Conservation (phyloP, 1,140 invertebrate genomes). For the Helicorthomorpha holstii region DNA sequence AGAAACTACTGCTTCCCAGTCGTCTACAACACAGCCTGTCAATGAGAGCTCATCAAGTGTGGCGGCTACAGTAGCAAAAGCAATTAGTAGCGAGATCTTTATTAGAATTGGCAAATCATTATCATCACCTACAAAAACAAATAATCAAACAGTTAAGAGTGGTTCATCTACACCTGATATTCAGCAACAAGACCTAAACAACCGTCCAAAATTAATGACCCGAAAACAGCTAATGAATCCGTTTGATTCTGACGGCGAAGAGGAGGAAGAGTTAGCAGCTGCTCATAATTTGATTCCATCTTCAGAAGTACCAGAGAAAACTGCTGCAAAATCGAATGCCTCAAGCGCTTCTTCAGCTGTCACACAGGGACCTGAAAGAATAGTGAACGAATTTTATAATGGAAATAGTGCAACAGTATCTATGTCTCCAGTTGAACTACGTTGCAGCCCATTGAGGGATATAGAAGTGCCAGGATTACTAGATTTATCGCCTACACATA, state of each 20-base stretch:
- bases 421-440: no score
- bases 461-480: background rate
- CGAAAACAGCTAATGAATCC: constrained; percentile 71
- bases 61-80: background rate
- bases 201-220: constrained; percentile 46
- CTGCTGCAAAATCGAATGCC: no score
- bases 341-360: no score
- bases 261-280: constrained; percentile 32
- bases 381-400: no score
- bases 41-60: background rate
- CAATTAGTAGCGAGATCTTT: background rate
- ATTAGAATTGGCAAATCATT: background rate
- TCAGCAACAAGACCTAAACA: background rate
- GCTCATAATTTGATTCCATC: background rate
- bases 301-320: background rate
- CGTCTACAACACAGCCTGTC: background rate
- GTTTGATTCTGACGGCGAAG: constrained; percentile 79
- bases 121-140: background rate
- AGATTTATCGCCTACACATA: background rate
- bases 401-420: no score
- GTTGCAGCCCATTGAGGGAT: no score
- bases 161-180: no score
- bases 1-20: background rate
- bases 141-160: background rate
- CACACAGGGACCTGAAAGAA: no score